Conservation (phyloP, 2,797 vertebrate genomes). For the Sebastolobus alascanus region DNA sequence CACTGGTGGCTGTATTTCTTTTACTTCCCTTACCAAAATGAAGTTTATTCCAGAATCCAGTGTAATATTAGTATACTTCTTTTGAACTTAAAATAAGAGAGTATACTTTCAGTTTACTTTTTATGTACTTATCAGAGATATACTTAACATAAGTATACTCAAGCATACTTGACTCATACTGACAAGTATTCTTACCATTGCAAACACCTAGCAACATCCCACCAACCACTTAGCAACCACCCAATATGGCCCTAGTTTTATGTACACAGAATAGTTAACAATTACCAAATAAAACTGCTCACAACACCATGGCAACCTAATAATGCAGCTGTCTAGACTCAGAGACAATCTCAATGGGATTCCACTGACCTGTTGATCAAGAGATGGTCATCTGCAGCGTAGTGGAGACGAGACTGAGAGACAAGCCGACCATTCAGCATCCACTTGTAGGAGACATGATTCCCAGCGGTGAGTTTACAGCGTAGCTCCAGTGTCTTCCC, state of each 20-base stretch:
- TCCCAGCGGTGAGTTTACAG: constrained; percentile 65
- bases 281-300: neutral
- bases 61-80: too few relatives aligned
- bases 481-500: constrained; percentile 55
- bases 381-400: constrained; percentile 9
- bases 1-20: too few relatives aligned
- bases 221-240: neutral
- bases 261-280: neutral
- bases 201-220: neutral
- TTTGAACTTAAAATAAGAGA: too few relatives aligned
- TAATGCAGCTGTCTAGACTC: neutral
- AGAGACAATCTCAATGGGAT: neutral
- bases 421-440: constrained; percentile 37
- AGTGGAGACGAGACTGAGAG: neutral
- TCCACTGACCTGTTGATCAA: constrained; percentile 61
- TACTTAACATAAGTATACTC: too few relatives aligned
- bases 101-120: too few relatives aligned
- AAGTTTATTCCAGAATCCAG: too few relatives aligned
- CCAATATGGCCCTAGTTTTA: neutral
- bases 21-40: too few relatives aligned
- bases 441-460: constrained; percentile 75
- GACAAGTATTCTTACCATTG: too few relatives aligned
- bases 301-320: neutral
- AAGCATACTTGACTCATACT: too few relatives aligned
- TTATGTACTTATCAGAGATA: too few relatives aligned